Evolutionary conservation across 2,797 vertebrate species (phyloP).

Genomic region (Aratinga solstitialis): DNA sequence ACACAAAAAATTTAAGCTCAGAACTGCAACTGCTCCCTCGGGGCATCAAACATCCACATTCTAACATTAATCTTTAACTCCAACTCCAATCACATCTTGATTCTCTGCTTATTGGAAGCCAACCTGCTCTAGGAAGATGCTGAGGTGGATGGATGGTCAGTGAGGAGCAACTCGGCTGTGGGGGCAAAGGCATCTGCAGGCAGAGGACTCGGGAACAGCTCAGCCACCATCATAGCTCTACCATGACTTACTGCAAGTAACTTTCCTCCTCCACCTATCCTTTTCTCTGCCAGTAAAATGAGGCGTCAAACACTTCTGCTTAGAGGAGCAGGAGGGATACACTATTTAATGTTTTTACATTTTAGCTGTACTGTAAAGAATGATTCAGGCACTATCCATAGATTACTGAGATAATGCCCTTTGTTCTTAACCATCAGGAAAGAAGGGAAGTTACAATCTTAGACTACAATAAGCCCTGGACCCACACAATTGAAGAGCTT

Average conservation of each 20-base stretch:
- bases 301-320: background rate
- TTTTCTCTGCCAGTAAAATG: background rate
- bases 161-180: accelerated
- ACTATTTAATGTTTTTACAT: background rate
- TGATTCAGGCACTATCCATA: background rate
- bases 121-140: background rate
- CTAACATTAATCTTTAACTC: background rate
- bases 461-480: background rate
- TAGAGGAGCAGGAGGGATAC: background rate
- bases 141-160: background rate
- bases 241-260: background rate
- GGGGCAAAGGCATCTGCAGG: background rate
- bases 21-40: background rate
- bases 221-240: background rate
- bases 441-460: background rate
- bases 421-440: background rate
- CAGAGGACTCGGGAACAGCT: background rate
- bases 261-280: background rate
- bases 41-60: background rate
- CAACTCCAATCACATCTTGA: accelerated
- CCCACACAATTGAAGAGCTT: background rate
- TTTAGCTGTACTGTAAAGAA: background rate
- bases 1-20: background rate
- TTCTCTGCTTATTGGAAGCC: background rate
- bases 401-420: background rate